A percentile compares a stretch with the other conserved stretches of the same genome.
Evolutionary conservation across 2,888 invertebrate species (phyloP).

Genomic region (Cetonia aurata): DNA sequence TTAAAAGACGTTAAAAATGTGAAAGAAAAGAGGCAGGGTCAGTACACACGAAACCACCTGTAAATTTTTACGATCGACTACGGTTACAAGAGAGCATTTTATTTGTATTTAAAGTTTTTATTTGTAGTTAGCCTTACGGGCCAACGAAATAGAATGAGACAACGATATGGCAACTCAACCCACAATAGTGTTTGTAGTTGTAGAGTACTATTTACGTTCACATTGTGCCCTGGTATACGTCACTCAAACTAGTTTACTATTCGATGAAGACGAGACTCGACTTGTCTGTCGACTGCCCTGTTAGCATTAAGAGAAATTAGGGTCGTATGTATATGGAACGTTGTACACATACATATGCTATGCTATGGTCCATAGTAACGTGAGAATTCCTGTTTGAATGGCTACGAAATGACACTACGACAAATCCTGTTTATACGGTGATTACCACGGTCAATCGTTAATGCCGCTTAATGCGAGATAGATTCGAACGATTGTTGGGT

Average conservation of each 20-base stretch:
- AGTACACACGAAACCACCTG: conserved; percentile 39
- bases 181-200: background rate
- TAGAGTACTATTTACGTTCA: conserved; percentile 11
- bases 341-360: background rate
- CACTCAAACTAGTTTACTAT: conserved; percentile 29
- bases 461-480: conserved; percentile 6
- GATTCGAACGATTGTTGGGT: conserved; percentile 1
- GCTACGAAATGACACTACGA: conserved; percentile 19
- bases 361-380: conserved; percentile 2
- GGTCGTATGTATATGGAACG: background rate
- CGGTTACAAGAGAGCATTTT: conserved; percentile 33
- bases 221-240: conserved; percentile 4
- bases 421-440: conserved; percentile 23
- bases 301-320: conserved; percentile 26
- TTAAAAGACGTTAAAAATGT: conserved; percentile 37
- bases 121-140: conserved; percentile 21
- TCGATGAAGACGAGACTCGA: background rate
- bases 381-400: conserved; percentile 25
- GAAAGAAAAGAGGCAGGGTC: conserved; percentile 31
- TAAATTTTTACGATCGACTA: conserved; percentile 39
- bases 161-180: background rate
- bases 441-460: conserved; percentile 22
- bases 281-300: conserved; percentile 26
- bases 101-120: conserved; percentile 40
- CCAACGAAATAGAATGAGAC: background rate